Evolutionary conservation across 2,113 vertebrate genomes (phyloP).

Genomic region (Protomyctophum bolini): DNA sequence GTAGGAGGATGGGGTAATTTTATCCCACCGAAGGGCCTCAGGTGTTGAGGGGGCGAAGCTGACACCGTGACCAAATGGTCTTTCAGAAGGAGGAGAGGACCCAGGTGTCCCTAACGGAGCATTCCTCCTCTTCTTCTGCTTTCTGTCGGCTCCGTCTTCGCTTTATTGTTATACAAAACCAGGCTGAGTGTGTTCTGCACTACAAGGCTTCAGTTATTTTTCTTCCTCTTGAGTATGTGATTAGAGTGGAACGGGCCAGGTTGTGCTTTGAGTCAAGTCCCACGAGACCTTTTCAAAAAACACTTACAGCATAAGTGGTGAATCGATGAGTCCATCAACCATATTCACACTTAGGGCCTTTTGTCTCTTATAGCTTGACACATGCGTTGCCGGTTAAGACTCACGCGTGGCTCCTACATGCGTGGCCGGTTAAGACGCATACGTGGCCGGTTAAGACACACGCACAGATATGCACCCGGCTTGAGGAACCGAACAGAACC

Average conservation of each 20-base stretch:
- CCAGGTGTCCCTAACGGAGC: not conserved
- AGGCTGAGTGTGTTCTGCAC: not conserved
- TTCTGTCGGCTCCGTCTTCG: not conserved
- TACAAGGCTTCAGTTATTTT: not conserved
- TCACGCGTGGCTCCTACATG: too few relatives aligned
- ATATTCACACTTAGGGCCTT: too few relatives aligned
- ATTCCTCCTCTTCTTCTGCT: not conserved
- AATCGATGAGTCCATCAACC: conserved; percentile 37
- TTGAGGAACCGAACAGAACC: too few relatives aligned
- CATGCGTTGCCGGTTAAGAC: too few relatives aligned
- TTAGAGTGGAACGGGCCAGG: conserved; percentile 33
- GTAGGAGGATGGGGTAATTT: conserved; percentile 18
- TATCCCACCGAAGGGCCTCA: conserved; percentile 9
- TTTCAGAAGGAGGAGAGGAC: not conserved
- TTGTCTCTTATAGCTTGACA: too few relatives aligned
- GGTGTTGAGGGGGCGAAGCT: conserved; percentile 7
- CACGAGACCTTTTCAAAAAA: conserved; percentile 29
- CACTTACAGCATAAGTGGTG: conserved; percentile 10
- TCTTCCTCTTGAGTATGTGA: not conserved
- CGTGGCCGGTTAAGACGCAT: too few relatives aligned
- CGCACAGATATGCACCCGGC: too few relatives aligned
- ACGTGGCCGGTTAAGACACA: too few relatives aligned
- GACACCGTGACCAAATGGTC: not conserved
- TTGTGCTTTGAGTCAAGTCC: conserved; percentile 47
- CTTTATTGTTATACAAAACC: not conserved